Percentiles rank a stretch among this genome's conserved stretches.
phyloP scores from a whole-genome alignment of 2,888 invertebrate genomes.

The Lutraria lutraria region DNA sequence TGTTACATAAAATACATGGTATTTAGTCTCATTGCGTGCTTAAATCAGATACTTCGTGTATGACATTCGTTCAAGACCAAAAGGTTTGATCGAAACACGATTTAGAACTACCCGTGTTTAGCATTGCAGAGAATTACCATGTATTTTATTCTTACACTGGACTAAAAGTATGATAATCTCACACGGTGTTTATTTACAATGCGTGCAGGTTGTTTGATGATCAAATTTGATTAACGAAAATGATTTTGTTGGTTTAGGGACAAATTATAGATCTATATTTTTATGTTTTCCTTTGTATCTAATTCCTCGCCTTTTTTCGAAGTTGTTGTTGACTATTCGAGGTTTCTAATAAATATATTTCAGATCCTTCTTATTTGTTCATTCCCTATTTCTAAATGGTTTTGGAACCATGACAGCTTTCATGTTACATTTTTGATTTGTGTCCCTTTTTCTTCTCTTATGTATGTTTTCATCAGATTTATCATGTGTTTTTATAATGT shows the following conservation, averaged over 20 bases:
- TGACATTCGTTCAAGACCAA: not conserved
- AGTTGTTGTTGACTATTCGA: not conserved
- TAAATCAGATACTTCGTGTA: not conserved
- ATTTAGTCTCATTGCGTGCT: not conserved
- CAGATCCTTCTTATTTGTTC: not conserved
- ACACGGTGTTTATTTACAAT: constrained; percentile 53
- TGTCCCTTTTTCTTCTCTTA: no score
- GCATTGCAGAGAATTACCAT: not conserved
- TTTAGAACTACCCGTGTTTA: not conserved
- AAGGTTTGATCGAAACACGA: not conserved
- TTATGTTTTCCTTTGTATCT: not conserved
- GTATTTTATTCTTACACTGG: not conserved
- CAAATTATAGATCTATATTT: not conserved
- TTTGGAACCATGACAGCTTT: no score
- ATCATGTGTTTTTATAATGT: not conserved
- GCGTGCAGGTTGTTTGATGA: constrained; percentile 48
- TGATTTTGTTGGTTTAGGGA: not conserved
- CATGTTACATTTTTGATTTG: no score
- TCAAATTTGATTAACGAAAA: constrained; percentile 13
- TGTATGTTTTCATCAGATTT: not conserved
- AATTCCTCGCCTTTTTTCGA: not conserved
- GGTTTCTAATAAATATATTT: not conserved
- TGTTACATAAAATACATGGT: not conserved
- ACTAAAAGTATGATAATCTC: constrained; percentile 55
- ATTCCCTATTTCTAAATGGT: not conserved